Evolutionary conservation across 1,140 invertebrate species (phyloP), one percentile per base, ranked within the genome.

Genomic region (Zaprionus africanus): DNA sequence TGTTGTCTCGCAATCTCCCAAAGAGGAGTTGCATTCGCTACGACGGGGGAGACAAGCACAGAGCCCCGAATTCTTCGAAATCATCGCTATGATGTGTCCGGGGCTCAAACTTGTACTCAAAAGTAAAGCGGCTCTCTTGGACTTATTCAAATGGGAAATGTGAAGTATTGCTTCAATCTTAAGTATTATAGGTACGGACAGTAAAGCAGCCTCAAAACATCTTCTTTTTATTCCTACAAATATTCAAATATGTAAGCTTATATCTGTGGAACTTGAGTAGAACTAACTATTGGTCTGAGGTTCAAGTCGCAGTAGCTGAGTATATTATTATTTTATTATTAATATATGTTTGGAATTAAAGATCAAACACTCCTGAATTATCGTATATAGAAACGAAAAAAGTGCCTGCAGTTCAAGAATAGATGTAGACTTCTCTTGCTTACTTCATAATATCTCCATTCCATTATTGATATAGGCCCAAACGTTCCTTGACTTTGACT

Each of bases 11-110:
- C 41, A 26, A 51, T 41, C 28, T 22, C 17, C 41, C 22, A 49
- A 15, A 19, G 19, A 13, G 46, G 19, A 51, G 46, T 51, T 51
- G 46, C 46, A 51, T 22, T 51, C 13, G 4, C 19, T 13, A 5
- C 51, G 3, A 51, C 22, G 31, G 22, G 31, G 31, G 31, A 9
- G 9, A 51, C 28, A 66, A 66, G 26, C 13, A 66, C 53, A 63
- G 49, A 12, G 7, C 53, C 26, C 53, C 26, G 13, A 51, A 46
- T 13, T 51, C 46, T 24, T 51, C 19, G 6, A 19, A 49, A 49
- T 49, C 46, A 49, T 49, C 46, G 46, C n/a, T 19, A 49, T 51
- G 46, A 51, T 51, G 46, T 19, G 19, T 24, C 46, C 17, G 1
- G 7, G 41, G 41, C 41, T 43, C n/a, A 43, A 43, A n/a, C 15